Conservation (phyloP, 37 sponge, comb jelly and placozoan species). For the Halisarca cf. caerulea region DNA sequence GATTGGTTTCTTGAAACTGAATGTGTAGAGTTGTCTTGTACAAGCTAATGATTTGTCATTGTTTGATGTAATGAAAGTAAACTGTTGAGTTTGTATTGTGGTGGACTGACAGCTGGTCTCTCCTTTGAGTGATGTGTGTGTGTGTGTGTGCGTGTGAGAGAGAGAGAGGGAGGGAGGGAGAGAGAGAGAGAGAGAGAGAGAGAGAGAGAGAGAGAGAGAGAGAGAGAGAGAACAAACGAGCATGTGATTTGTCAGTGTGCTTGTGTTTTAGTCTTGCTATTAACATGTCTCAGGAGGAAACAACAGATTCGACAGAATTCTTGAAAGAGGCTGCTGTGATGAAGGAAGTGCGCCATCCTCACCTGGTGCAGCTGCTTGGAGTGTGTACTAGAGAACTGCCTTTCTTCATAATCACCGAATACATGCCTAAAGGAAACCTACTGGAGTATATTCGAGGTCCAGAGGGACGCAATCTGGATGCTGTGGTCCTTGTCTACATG, state of each 20-base stretch:
- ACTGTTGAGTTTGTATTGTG: no score
- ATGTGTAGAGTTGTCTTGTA: background rate
- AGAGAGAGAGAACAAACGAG: background rate
- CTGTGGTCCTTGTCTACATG: constrained; percentile 86
- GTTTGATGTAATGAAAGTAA: background rate
- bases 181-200: background rate
- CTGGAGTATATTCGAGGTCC: constrained; percentile 89
- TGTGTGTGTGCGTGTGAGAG: no score
- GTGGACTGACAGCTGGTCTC: background rate
- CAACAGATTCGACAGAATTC: constrained; percentile 91
- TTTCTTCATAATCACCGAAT: constrained; percentile 97
- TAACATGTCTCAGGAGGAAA: constrained; percentile 90
- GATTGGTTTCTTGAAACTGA: background rate
- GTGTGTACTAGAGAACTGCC: constrained; percentile 94
- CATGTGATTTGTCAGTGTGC: background rate
- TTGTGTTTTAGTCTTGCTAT: no score
- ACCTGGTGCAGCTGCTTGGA: constrained; percentile 93
- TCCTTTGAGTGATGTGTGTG: no score
- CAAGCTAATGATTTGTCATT: background rate
- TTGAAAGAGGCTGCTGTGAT: constrained; percentile 95
- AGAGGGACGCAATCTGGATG: constrained; percentile 73
- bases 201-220: background rate
- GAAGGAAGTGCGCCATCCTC: constrained; percentile 90
- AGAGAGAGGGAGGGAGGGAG: background rate
- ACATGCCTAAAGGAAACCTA: constrained; percentile 94